Evolutionary conservation across 2,888 invertebrate species (phyloP), one percentile per base, ranked within the genome.

Genomic region (Coelinius sp.): DNA sequence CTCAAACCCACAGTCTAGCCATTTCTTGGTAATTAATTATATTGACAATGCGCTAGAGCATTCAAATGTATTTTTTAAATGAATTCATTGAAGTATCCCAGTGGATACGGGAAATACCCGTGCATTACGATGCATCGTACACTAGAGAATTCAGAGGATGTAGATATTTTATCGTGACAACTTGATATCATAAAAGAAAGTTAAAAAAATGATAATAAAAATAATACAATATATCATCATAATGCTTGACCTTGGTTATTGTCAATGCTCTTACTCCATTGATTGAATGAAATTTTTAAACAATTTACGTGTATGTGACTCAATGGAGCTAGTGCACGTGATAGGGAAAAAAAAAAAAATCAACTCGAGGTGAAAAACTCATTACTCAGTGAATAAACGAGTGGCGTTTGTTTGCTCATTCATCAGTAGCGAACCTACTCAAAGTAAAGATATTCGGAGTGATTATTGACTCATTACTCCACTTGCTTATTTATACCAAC

Each of bases 121-220:
- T 14, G 20, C 20, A 8, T 8, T 49, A 44, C n/a, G 44, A 17
- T 20, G 20, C 20, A 31, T 35, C 12, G 59, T 17, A 35, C 59
- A 8, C 59, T 20, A 2, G 52, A 17, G 49, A 31, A 52, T 17
- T 31, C 20, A 52, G 20, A 66, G 17, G 52, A 22, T 14, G 52
- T 31, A 52, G 38, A 41, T 52, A 67, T 67, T 52, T 56, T 35
- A 68, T 56, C 56, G 38, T 24, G 24, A 56, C 44, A 56, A 10
- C 41, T 41, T 56, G 56, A 25, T 41, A 44, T 17, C 25, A 25
- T 56, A 56, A 56, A 68, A 35, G 31, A 17, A 59, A 35, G 17
- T 59, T 35, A 20, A 17, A 24, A 41, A 56, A 12, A 44, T 6
- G 3, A 65, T 17, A 22, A 49, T n/a, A 27, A 27, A 38, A 68